phyloP scores from a whole-genome alignment of 2,113 vertebrate genomes.

The Syngnathoides biaculeatus region DNA sequence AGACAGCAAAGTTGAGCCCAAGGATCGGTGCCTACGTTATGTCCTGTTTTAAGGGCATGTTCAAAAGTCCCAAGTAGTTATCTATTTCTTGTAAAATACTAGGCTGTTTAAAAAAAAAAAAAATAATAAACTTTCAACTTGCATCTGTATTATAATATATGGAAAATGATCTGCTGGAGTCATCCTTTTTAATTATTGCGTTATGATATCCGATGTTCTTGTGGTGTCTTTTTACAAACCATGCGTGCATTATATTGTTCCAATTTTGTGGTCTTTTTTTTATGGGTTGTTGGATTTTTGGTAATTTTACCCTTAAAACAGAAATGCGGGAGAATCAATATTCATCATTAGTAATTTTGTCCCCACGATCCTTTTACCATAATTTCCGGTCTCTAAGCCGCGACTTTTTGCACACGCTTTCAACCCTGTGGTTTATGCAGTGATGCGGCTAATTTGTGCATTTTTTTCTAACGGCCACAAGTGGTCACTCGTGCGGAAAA shows the following conservation, averaged over 20 bases:
- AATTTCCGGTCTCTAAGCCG: no score
- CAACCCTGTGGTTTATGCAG: no score
- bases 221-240: background rate
- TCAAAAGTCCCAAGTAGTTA: slow-evolving; percentile 78
- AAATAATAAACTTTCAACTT: slow-evolving; percentile 81
- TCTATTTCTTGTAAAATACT: slow-evolving; percentile 82
- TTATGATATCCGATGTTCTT: slow-evolving; percentile 51
- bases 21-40: slow-evolving; percentile 68
- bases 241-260: background rate
- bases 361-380: background rate
- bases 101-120: slow-evolving; percentile 81
- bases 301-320: background rate
- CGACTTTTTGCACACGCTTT: no score
- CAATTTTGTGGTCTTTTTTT: background rate
- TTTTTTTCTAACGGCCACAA: no score
- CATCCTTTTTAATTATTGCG: slow-evolving; percentile 67
- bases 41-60: slow-evolving; percentile 83
- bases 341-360: background rate
- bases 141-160: slow-evolving; percentile 84
- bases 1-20: slow-evolving; percentile 59
- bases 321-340: background rate
- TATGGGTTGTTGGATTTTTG: background rate
- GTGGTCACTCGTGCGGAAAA: no score
- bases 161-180: slow-evolving; percentile 71
- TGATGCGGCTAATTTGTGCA: no score